Evolutionary conservation across 2,797 vertebrate species (phyloP), one percentile per base, ranked within the genome.

Genomic region (Taeniopygia guttata): DNA sequence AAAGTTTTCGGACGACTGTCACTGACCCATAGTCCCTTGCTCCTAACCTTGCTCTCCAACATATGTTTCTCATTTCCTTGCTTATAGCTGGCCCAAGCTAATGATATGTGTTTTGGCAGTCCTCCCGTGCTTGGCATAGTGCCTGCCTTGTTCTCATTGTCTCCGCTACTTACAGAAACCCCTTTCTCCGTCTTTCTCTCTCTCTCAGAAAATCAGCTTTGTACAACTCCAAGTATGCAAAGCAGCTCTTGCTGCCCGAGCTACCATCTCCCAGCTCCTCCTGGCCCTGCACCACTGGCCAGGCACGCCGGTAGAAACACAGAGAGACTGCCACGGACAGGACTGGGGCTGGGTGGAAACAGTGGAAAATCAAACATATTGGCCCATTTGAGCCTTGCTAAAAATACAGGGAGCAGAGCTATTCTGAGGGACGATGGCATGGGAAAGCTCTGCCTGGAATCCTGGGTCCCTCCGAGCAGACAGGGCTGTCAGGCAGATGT

Each of bases 361-460:
- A 98, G 98, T 98, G 98, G 98, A 99, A 99, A 99, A 98, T 98
- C 98, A 99, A 99, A 99, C 98, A 99, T 98, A 98, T 98, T 96
- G 98, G 98, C 98, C 97, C 98, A 98, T 99, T 98, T 97, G 97
- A 97, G 97, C 97, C 97, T 95, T 97, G 97, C 99, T 99, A 99
- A 99, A 99, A 99, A 99, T 99, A 99, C 97, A 97, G 97, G 76
- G 98, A 95, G 98, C 98, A 94, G 96, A 86, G 95, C 97, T 98
- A 97, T 98, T 98, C 98, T 98, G 98, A 98, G 98, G 98, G 98
- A 98, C 97, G 97, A 96, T 99, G 98, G 98, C 99, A 99, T 99
- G 99, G 99, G 99, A 99, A 99, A 98, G 98, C 98, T 98, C 92
- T 97, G 97, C 94, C 95, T 98, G 98, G 98, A 98, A 98, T 98